Percentiles rank a stretch among this genome's conserved stretches.
Conservation (phyloP, 2,797 vertebrate species). For the Acanthis flammea region DNA sequence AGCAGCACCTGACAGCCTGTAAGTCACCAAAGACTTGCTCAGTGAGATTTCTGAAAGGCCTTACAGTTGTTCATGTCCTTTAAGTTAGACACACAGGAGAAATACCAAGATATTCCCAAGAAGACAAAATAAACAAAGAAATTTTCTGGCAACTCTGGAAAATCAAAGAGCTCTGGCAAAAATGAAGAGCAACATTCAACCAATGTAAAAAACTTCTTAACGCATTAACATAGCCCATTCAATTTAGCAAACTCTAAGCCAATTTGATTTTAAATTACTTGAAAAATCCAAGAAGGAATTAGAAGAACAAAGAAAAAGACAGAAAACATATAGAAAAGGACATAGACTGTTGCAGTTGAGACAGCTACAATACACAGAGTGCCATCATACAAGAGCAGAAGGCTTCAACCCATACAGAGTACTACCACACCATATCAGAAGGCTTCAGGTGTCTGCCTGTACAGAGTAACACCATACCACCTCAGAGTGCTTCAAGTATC, state of each 20-base stretch:
- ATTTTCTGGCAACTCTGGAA: background rate
- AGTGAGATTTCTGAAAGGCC: background rate
- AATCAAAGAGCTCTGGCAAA: background rate
- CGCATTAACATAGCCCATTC: background rate
- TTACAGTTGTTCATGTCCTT: background rate
- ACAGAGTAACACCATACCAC: no score
- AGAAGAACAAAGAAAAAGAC: background rate
- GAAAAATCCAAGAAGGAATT: background rate
- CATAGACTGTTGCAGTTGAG: background rate
- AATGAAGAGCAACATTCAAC: background rate
- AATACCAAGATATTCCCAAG: rapidly evolving
- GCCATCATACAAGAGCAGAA: background rate
- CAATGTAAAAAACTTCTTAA: background rate
- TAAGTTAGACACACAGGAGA: background rate
- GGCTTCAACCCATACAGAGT: background rate
- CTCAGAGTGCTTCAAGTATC: background rate
- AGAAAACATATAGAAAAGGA: background rate
- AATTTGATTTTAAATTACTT: rapidly evolving
- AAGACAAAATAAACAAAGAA: background rate
- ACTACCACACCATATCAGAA: background rate
- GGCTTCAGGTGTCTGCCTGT: background rate
- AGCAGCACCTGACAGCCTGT: background rate
- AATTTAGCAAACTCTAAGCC: background rate
- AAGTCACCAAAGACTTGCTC: background rate
- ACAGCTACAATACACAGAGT: rapidly evolving